Conservation (phyloP, 2,797 vertebrate species). For the Melanotaenia pygmaea region DNA sequence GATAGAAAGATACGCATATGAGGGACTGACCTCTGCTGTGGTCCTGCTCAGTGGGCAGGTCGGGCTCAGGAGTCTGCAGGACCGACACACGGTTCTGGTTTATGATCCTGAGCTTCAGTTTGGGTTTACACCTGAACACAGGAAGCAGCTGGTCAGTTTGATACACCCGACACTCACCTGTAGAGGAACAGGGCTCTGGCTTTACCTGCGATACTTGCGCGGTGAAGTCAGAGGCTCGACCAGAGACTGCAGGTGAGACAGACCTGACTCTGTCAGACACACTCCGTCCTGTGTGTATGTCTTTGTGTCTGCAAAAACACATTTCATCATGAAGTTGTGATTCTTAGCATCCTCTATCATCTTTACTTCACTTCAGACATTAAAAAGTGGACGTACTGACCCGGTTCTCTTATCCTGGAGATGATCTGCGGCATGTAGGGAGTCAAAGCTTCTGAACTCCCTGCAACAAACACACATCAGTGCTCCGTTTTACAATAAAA, state of each 20-base stretch:
- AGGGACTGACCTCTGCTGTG: conserved; percentile 85
- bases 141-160: neutral
- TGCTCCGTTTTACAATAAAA: neutral
- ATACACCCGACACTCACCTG: neutral
- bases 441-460: conserved; percentile 54
- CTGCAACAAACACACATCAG: conserved; percentile 47
- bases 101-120: conserved; percentile 97
- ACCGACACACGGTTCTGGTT: conserved; percentile 99
- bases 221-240: conserved; percentile 88
- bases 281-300: conserved; percentile 98
- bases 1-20: neutral
- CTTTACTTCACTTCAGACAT: neutral
- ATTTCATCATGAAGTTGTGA: neutral
- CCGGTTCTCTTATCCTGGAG: conserved; percentile 88
- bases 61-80: conserved; percentile 89
- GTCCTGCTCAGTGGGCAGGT: conserved; percentile 86
- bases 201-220: conserved; percentile 81
- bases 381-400: conserved; percentile 75
- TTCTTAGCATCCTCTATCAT: neutral
- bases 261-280: conserved; percentile 93
- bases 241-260: conserved; percentile 93
- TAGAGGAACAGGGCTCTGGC: fast-evolving
- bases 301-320: conserved; percentile 84
- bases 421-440: conserved; percentile 74
- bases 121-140: conserved; percentile 89